Conservation (phyloP, 2,113 vertebrate species). For the Passer montanus region DNA sequence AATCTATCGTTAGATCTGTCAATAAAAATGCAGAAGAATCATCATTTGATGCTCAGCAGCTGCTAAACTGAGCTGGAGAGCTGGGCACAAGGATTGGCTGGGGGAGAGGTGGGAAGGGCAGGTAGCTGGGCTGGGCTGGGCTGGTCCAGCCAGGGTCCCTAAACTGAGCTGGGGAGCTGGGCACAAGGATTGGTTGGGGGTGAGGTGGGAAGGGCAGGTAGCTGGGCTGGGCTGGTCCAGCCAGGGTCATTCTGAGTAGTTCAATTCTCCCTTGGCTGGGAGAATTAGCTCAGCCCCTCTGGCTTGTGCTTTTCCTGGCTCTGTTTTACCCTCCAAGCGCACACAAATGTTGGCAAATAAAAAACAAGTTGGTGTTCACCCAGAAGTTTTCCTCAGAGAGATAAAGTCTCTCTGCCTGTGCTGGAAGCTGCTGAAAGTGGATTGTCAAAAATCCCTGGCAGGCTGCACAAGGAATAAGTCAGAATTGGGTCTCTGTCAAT, state of each 20-base stretch:
- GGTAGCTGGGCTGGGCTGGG: background rate
- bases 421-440: background rate
- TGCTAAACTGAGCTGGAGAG: background rate
- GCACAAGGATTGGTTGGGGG: rapidly evolving
- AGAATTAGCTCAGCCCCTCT: background rate
- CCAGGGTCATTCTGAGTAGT: background rate
- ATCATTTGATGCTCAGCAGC: rapidly evolving
- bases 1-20: background rate
- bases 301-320: background rate
- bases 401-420: background rate
- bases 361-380: background rate
- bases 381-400: background rate
- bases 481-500: background rate
- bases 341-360: background rate
- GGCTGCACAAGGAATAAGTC: background rate
- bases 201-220: background rate
- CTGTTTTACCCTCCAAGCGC: background rate
- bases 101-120: background rate
- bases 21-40: background rate
- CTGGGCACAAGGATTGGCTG: rapidly evolving
- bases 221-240: rapidly evolving
- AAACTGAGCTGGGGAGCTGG: rapidly evolving
- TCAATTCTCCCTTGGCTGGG: background rate
- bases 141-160: background rate
- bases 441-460: slow-evolving; percentile 28